These are phyloP conservation scores for Xestia xanthographa DNA, from an alignment of 2,888 invertebrate genomes.

Conservation along the genomic window DNA sequence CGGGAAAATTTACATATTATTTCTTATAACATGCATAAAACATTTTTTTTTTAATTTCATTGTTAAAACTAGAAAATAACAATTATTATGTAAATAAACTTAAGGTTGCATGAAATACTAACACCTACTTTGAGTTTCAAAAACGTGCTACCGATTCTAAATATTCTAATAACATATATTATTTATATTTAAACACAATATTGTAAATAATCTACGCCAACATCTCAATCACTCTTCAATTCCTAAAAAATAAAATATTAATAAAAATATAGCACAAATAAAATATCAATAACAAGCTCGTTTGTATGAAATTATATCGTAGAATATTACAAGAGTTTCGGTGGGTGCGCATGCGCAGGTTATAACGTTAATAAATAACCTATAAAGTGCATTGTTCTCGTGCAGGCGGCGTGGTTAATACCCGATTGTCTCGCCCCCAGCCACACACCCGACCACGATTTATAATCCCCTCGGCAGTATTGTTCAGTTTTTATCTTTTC, in stretches of 20 bases:
- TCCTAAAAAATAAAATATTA: constrained; percentile 39
- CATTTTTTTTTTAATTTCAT: too few relatives aligned
- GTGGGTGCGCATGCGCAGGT: constrained; percentile 56
- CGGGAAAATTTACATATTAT: neutral
- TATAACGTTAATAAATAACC: constrained; percentile 75
- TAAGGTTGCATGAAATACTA: neutral
- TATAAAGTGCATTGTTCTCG: constrained; percentile 81
- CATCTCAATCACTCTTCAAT: constrained; percentile 20
- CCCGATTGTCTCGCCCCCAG: constrained; percentile 78
- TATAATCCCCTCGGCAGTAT: constrained; percentile 64
- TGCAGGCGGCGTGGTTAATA: constrained; percentile 83
- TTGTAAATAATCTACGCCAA: neutral
- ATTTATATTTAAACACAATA: neutral
- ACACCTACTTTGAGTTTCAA: neutral
- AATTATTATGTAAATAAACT: neutral
- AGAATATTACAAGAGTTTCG: constrained; percentile 69
- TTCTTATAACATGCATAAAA: neutral
- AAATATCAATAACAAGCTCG: constrained; percentile 86
- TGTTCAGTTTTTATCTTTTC: constrained; percentile 75
- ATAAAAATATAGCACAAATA: constrained; percentile 72
- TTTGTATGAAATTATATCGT: constrained; percentile 81
- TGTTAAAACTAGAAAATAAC: too few relatives aligned
- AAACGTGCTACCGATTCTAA: neutral
- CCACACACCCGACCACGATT: constrained; percentile 52
- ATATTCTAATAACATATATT: neutral